Conservation (phyloP, 2,888 invertebrate genomes). For the Labia minor region DNA sequence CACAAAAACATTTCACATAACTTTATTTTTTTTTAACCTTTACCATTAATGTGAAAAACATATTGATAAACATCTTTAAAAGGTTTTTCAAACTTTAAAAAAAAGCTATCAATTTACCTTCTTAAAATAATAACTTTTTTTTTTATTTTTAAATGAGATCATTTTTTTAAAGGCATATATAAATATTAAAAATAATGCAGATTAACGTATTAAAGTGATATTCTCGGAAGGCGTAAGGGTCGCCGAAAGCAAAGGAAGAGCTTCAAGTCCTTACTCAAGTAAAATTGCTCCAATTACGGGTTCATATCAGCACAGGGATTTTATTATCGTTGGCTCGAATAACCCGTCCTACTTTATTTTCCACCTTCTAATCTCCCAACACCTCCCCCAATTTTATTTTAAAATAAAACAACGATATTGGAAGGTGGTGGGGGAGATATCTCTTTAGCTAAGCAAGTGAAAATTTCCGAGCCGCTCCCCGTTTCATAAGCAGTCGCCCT, state of each 20-base stretch:
- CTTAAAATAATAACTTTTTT: too few species aligned
- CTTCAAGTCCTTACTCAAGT: not conserved
- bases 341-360: too few species aligned
- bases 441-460: not conserved
- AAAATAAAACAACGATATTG: not conserved
- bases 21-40: too few species aligned
- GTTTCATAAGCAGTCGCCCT: not conserved
- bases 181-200: not conserved
- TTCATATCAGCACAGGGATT: not conserved
- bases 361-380: too few species aligned
- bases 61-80: too few species aligned
- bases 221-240: not conserved
- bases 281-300: not conserved
- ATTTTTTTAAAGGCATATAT: not conserved
- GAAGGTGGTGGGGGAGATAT: not conserved
- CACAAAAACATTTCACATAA: too few species aligned
- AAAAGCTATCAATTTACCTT: too few species aligned
- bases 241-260: not conserved
- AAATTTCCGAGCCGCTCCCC: not conserved
- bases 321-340: not conserved
- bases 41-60: too few species aligned
- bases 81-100: too few species aligned
- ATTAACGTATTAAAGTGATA: not conserved
- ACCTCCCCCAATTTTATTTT: too few species aligned
- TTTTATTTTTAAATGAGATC: too few species aligned